These are phyloP conservation scores for Pocillopora grandis DNA, from an alignment of 92 coral and sea anemone genomes.

Conservation along the genomic window DNA sequence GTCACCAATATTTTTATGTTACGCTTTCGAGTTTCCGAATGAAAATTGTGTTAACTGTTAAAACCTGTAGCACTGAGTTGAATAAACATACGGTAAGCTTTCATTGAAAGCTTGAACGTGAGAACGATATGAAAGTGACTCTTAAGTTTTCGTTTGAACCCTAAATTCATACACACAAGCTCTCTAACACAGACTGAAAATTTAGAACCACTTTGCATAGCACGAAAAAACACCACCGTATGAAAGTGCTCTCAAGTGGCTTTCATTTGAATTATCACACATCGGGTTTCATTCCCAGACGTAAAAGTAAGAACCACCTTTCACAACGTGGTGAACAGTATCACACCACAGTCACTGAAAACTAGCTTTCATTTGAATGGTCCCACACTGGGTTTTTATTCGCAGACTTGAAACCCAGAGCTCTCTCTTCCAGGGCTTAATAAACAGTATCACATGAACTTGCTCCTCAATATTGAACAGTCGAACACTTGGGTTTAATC, in stretches of 20 bases:
- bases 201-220: too few relatives aligned
- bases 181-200: too few relatives aligned
- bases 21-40: not conserved
- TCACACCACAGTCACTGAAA: not conserved
- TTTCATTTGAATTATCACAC: not conserved
- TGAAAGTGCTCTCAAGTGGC: not conserved
- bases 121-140: too few relatives aligned
- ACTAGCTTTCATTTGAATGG: not conserved
- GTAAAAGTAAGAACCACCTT: not conserved
- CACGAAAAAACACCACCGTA: not conserved
- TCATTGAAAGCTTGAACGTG: too few relatives aligned
- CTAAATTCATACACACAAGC: too few relatives aligned
- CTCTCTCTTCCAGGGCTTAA: not conserved
- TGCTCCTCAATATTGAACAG: not conserved
- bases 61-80: too few relatives aligned
- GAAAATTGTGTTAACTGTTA: too few relatives aligned
- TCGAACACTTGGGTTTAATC: not conserved
- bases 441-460: slow-evolving; percentile 1
- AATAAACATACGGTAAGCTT: too few relatives aligned
- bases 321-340: not conserved
- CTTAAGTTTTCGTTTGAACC: too few relatives aligned
- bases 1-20: not conserved
- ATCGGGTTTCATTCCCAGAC: not conserved
- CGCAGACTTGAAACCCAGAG: not conserved
- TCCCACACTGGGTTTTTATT: not conserved